Evolutionary conservation across 2,888 invertebrate species (phyloP), one percentile per base, ranked within the genome.

Genomic region (Acanthosepion esculentum): DNA sequence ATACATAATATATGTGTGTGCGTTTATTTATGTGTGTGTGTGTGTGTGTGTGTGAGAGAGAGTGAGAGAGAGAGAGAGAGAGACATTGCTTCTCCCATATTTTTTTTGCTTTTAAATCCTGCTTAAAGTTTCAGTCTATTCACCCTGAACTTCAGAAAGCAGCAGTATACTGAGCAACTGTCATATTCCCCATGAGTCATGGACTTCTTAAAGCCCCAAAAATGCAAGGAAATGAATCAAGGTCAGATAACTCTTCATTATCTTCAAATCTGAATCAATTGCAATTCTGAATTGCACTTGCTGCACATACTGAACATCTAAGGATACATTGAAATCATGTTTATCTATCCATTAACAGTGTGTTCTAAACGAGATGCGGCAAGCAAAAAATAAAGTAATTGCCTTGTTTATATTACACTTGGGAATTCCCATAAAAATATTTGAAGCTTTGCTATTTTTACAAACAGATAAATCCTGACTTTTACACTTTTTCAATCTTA

Each of bases 81-180:
- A n/a, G n/a, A n/a, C n/a, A 41, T 41, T 41, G 41, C 41, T 41
- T 41, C 41, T 41, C 50, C 50, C 4, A 3, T n/a, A 12, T 78
- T n/a, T 7, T n/a, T 7, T 78, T 15, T 78, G n/a, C n/a, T n/a
- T 78, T n/a, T 78, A n/a, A 7, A n/a, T n/a, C n/a, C n/a, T 78
- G 78, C n/a, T 12, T 78, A 18, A 33, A n/a, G n/a, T 78, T 78
- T 78, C 78, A 10, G 78, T n/a, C n/a, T 78, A n/a, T 78, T 78
- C n/a, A n/a, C n/a, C n/a, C n/a, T 78, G 78, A 78, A n/a, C 78
- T 78, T 78, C 78, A 78, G n/a, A n/a, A 78, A 33, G 78, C 78
- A 78, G n/a, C 18, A n/a, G n/a, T n/a, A 78, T n/a, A 3, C 78
- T n/a, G n/a, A 78, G n/a, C 15, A 78, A 78, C 78, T n/a, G 78